A percentile compares a stretch with the other conserved stretches of the same genome.
Conservation (phyloP, 2,113 vertebrate species). For the Diglossa brunneiventris region DNA sequence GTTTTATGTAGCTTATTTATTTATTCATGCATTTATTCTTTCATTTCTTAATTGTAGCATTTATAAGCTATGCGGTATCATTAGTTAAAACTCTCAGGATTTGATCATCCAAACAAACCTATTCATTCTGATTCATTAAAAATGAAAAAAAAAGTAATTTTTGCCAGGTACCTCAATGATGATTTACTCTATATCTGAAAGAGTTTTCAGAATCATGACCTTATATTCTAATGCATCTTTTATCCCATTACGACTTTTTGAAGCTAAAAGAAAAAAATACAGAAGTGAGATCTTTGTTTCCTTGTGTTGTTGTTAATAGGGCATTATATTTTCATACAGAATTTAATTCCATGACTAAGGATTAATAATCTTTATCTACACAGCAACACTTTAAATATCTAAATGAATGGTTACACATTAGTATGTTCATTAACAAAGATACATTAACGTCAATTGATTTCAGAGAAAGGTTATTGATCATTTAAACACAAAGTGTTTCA, state of each 20-base stretch:
- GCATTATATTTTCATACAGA: background rate
- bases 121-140: background rate
- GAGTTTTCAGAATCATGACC: background rate
- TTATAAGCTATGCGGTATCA: background rate
- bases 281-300: background rate
- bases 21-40: background rate
- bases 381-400: background rate
- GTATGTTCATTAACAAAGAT: background rate
- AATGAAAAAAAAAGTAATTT: background rate
- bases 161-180: background rate
- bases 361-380: background rate
- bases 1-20: background rate
- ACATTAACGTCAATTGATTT: background rate
- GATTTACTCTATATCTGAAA: background rate
- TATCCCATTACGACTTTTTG: background rate
- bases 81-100: background rate
- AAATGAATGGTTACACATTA: background rate
- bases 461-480: background rate
- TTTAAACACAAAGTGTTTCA: background rate
- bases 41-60: background rate
- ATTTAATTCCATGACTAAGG: background rate
- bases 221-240: background rate
- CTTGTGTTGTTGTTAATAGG: background rate
- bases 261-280: background rate
- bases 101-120: background rate